phyloP scores from a whole-genome alignment of 1,140 invertebrate species.

The Brachystomella parvula region DNA sequence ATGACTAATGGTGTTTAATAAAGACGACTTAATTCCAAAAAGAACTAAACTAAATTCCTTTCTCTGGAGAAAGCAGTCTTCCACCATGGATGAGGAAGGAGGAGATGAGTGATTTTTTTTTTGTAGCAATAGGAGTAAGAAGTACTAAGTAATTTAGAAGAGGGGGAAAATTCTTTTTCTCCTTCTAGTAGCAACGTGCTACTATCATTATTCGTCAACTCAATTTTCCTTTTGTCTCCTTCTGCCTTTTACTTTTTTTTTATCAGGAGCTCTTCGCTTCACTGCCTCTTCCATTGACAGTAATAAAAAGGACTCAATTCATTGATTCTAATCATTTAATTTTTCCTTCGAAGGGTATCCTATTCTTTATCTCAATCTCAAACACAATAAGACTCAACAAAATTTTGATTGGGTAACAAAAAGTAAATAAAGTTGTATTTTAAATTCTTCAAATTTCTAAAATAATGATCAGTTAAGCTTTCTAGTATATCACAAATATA shows the following conservation, averaged over 20 bases:
- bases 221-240: too few relatives aligned
- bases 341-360: slow-evolving; percentile 28
- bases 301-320: slow-evolving; percentile 39
- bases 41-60: neutral
- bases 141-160: too few relatives aligned
- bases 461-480: too few relatives aligned
- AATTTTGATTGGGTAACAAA: neutral
- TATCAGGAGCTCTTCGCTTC: slow-evolving; percentile 34
- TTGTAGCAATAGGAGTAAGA: too few relatives aligned
- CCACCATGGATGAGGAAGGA: too few relatives aligned
- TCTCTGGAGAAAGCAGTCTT: too few relatives aligned
- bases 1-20: slow-evolving; percentile 9
- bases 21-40: neutral
- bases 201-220: too few relatives aligned
- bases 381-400: neutral
- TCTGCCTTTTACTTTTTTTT: too few relatives aligned
- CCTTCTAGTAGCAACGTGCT: too few relatives aligned
- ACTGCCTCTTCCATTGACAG: slow-evolving; percentile 38
- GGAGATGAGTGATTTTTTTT: too few relatives aligned
- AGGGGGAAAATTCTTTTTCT: too few relatives aligned
- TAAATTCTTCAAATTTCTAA: neutral
- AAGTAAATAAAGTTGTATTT: neutral
- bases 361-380: slow-evolving; percentile 1
- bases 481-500: too few relatives aligned
- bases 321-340: slow-evolving; percentile 39